phyloP scores from a whole-genome alignment of 2,113 vertebrate genomes.

The Channa maculata region DNA sequence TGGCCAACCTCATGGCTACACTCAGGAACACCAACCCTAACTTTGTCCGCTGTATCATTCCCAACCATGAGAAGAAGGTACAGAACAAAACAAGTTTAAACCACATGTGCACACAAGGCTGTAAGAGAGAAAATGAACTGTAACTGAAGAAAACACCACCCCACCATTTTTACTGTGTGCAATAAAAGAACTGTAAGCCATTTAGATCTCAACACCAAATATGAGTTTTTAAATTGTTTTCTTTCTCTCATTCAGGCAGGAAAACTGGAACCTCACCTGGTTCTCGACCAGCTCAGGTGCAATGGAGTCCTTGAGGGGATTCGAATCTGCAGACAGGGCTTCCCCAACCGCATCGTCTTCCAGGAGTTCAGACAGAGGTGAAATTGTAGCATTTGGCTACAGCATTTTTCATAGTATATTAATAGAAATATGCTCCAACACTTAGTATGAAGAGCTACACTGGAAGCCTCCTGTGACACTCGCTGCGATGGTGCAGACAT shows the following conservation, averaged over 20 bases:
- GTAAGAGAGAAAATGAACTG: no score
- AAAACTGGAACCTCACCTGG: conserved; percentile 93
- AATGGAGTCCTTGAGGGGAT: conserved; percentile 97
- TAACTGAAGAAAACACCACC: no score
- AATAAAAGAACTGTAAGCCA: no score
- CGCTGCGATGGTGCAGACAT: no score
- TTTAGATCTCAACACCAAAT: no score
- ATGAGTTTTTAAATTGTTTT: not conserved
- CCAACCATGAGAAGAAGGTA: conserved; percentile 99
- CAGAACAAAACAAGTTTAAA: not conserved
- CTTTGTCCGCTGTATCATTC: conserved; percentile 98
- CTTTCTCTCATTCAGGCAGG: conserved; percentile 84
- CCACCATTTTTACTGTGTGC: no score
- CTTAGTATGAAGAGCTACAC: no score
- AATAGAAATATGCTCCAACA: no score
- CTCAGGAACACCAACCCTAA: conserved; percentile 98
- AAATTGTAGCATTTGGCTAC: not conserved
- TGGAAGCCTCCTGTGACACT: no score
- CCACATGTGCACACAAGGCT: not conserved
- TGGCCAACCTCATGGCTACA: conserved; percentile 96
- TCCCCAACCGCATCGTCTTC: conserved; percentile 97
- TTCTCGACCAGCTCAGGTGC: conserved; percentile 95
- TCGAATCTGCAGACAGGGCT: conserved; percentile 97
- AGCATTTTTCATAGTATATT: not conserved
- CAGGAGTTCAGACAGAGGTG: conserved; percentile 99